phyloP scores from a whole-genome alignment of 2,888 invertebrate genomes.

The Urechis unicinctus region DNA sequence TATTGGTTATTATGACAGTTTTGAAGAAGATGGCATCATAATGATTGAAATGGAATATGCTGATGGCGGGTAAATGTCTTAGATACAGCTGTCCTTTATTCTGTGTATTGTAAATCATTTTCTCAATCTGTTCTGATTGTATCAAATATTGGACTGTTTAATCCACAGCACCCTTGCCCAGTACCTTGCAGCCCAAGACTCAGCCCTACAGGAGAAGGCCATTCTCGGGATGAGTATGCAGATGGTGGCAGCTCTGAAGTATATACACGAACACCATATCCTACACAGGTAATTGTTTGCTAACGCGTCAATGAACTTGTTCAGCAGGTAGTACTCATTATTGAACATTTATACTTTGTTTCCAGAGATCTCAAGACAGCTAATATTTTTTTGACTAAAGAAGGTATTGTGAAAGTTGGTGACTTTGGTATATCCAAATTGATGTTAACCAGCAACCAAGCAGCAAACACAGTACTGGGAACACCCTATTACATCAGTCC shows the following conservation, averaged over 20 bases:
- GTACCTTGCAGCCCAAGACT: slow-evolving; percentile 56
- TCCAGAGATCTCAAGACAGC: slow-evolving; percentile 67
- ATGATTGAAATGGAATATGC: slow-evolving; percentile 77
- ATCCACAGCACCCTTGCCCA: slow-evolving; percentile 62
- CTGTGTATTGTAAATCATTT: no score
- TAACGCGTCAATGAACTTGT: not conserved
- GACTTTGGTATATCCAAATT: slow-evolving; percentile 73
- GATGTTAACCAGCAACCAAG: slow-evolving; percentile 62
- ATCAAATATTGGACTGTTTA: no score
- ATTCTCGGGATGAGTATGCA: slow-evolving; percentile 63
- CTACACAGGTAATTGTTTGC: slow-evolving; percentile 50
- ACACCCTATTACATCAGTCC: slow-evolving; percentile 70
- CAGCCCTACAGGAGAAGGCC: slow-evolving; percentile 59
- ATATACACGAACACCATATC: slow-evolving; percentile 66
- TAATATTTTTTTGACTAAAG: slow-evolving; percentile 66
- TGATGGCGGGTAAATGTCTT: slow-evolving; percentile 58
- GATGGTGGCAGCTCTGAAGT: slow-evolving; percentile 64
- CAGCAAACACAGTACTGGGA: slow-evolving; percentile 66
- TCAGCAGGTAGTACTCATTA: no score
- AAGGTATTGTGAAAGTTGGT: slow-evolving; percentile 62
- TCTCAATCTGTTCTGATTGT: no score
- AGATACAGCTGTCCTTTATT: not conserved
- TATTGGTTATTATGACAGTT: slow-evolving; percentile 68
- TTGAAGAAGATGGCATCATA: slow-evolving; percentile 64
- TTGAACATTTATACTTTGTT: not conserved